These are phyloP conservation scores for Connochaetes taurinus DNA, from an alignment of 2,113 vertebrate species.

Conservation along the genomic window DNA sequence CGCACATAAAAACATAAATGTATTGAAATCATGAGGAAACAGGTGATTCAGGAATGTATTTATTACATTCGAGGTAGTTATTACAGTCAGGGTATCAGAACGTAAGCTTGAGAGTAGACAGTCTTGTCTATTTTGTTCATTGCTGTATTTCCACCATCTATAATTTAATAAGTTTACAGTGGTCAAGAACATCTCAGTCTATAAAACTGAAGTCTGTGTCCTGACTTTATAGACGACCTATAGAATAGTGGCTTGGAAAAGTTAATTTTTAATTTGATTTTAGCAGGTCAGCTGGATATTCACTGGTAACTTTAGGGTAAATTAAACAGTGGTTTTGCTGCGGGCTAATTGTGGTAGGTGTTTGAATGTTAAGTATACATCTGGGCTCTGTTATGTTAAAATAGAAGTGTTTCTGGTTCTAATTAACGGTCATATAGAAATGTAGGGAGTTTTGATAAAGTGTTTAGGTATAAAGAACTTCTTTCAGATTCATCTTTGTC, in stretches of 20 bases:
- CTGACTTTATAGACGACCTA: neutral
- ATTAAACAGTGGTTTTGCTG: neutral
- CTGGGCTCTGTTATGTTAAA: neutral
- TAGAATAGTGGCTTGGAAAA: neutral
- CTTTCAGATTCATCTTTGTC: neutral
- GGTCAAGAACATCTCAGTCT: neutral
- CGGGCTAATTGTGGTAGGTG: neutral
- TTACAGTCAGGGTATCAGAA: neutral
- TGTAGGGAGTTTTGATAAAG: neutral
- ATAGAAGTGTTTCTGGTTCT: neutral
- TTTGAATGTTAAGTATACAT: neutral
- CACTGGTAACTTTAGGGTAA: neutral
- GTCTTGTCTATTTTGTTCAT: neutral
- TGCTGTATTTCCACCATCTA: neutral
- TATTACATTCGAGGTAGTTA: neutral
- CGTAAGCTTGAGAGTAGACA: neutral
- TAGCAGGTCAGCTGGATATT: neutral
- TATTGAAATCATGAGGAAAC: neutral
- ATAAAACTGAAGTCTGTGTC: neutral
- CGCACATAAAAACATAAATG: neutral
- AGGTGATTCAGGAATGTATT: neutral
- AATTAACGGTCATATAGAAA: neutral
- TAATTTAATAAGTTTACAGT: neutral
- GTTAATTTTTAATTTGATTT: neutral
- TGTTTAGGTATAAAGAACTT: constrained; percentile 1